Evolutionary conservation across 1,140 invertebrate genomes (phyloP).

Genomic region (Pachypeltis micranthus): DNA sequence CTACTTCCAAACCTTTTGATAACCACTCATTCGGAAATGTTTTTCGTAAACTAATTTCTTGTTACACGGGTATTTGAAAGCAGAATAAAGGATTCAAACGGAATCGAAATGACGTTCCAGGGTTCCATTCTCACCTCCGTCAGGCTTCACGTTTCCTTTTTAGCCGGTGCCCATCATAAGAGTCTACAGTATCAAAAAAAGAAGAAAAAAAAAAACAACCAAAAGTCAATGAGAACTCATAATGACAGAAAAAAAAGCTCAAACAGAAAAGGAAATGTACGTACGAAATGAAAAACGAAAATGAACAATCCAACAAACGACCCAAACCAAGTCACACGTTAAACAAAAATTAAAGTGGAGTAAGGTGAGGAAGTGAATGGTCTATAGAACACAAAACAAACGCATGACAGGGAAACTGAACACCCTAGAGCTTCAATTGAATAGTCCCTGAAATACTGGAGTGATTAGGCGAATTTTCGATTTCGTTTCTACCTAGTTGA

Average conservation of each 20-base stretch:
- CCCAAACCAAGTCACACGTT: neutral
- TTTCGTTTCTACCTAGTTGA: too few species aligned
- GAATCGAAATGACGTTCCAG: too few species aligned
- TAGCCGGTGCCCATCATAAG: constrained; percentile 24
- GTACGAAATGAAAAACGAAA: neutral
- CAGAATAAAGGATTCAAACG: too few species aligned
- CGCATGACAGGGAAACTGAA: constrained; percentile 20
- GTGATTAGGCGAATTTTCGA: too few species aligned
- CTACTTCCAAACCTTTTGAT: neutral
- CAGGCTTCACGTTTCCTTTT: neutral
- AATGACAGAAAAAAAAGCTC: too few species aligned
- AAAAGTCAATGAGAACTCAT: too few species aligned
- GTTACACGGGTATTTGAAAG: too few species aligned
- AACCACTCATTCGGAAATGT: neutral
- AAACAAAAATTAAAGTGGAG: neutral
- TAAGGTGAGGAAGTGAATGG: neutral
- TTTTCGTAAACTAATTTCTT: neutral
- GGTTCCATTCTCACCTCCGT: neutral
- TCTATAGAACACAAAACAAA: constrained; percentile 3
- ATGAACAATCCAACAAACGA: neutral
- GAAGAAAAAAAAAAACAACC: constrained; percentile 14
- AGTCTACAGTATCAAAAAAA: constrained; percentile 22
- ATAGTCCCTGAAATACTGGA: too few species aligned
- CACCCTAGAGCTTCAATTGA: too few species aligned
- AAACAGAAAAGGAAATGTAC: neutral